Conservation (phyloP, 2,888 invertebrate genomes). For the Choreutis nemorana region DNA sequence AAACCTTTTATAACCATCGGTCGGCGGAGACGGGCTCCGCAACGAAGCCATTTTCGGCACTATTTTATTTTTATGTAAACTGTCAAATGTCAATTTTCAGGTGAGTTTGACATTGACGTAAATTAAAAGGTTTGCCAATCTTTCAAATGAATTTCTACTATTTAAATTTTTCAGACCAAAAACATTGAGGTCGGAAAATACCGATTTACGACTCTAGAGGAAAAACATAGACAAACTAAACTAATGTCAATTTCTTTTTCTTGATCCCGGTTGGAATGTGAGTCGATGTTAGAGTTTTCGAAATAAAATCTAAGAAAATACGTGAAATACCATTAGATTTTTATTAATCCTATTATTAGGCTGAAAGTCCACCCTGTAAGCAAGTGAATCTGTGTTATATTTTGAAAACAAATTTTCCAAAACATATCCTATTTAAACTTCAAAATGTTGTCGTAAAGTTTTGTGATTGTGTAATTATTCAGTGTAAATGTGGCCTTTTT, state of each 20-base stretch:
- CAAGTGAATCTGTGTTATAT: slow-evolving; percentile 39
- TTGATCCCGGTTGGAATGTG: slow-evolving; percentile 59
- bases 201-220: not conserved
- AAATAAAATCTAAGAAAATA: slow-evolving; percentile 51
- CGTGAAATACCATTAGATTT: slow-evolving; percentile 20
- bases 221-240: slow-evolving; percentile 22
- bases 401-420: slow-evolving; percentile 15
- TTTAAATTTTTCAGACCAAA: no score
- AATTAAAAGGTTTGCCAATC: no score
- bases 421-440: slow-evolving; percentile 1
- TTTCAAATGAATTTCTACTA: no score
- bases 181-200: not conserved
- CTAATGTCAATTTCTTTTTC: slow-evolving; percentile 45
- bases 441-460: slow-evolving; percentile 35
- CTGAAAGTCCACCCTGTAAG: slow-evolving; percentile 19
- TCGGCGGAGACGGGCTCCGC: slow-evolving; percentile 65
- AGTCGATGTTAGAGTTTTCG: slow-evolving; percentile 43
- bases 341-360: slow-evolving; percentile 19
- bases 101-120: no score
- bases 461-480: slow-evolving; percentile 25
- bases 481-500: slow-evolving; percentile 12
- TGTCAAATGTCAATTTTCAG: no score
- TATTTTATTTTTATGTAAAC: no score
- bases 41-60: slow-evolving; percentile 66
- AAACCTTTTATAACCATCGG: slow-evolving; percentile 71